A percentile compares a stretch with the other conserved stretches of the same genome.
Evolutionary conservation across 2,113 vertebrate species (phyloP).

Genomic region (Thamnophis sirtalis): DNA sequence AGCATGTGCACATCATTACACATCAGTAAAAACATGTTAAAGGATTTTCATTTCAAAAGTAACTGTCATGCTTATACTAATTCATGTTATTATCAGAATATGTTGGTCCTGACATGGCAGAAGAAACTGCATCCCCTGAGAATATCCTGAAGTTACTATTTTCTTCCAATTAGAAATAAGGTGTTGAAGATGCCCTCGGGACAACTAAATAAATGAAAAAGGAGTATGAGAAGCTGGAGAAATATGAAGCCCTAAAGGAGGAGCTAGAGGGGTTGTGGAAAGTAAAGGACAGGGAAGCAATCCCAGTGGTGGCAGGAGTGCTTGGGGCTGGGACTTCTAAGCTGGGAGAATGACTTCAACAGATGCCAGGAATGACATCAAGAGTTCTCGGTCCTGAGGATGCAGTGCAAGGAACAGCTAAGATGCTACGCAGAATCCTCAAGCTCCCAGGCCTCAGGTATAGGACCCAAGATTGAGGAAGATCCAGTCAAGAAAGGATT

Average conservation of each 20-base stretch:
- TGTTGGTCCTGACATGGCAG: constrained; percentile 34
- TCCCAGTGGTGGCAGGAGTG: neutral
- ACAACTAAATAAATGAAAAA: constrained; percentile 37
- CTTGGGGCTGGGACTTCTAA: neutral
- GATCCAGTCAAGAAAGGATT: neutral
- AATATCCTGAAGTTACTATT: constrained; percentile 51
- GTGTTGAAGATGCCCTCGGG: constrained; percentile 52
- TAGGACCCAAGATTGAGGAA: neutral
- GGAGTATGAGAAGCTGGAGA: neutral
- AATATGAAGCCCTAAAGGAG: neutral
- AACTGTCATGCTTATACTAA: constrained; percentile 40
- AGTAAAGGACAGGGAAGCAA: neutral
- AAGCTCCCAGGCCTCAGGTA: neutral
- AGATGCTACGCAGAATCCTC: neutral
- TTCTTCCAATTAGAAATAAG: constrained; percentile 56
- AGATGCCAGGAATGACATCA: neutral
- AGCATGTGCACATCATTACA: constrained; percentile 26
- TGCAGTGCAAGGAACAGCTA: neutral
- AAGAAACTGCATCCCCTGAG: constrained; percentile 40
- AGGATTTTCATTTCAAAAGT: constrained; percentile 44
- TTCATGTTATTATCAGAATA: constrained; percentile 39
- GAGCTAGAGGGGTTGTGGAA: neutral
- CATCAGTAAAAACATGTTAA: constrained; percentile 31
- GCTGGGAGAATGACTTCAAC: neutral
- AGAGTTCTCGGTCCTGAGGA: neutral